phyloP scores from a whole-genome alignment of 2,888 invertebrate species.

The Myathropa florea region DNA sequence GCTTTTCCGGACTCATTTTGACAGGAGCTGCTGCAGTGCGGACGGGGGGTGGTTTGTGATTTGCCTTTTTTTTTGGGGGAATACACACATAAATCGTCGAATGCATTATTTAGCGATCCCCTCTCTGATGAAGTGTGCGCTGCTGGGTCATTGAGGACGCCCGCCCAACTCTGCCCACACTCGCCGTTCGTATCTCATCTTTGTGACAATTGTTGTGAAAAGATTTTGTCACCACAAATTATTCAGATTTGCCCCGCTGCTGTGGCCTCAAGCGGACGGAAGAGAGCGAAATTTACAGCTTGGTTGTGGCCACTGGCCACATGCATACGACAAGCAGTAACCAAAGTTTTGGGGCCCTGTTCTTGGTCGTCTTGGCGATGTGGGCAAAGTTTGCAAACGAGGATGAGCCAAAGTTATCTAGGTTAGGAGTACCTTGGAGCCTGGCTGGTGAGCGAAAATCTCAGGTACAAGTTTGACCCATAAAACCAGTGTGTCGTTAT shows the following conservation, averaged over 20 bases:
- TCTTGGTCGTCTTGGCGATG: neutral
- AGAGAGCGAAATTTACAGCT: neutral
- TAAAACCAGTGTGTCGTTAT: constrained; percentile 61
- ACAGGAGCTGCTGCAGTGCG: constrained; percentile 1
- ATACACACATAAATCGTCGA: constrained; percentile 58
- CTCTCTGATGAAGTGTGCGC: constrained; percentile 27
- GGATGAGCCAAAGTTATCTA: constrained; percentile 27
- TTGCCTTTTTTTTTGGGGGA: constrained; percentile 11
- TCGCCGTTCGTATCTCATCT: neutral
- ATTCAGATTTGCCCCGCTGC: constrained; percentile 43
- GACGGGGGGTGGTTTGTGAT: neutral
- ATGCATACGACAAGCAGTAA: neutral
- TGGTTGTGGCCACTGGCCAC: neutral
- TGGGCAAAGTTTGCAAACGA: constrained; percentile 38
- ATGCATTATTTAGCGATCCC: constrained; percentile 54
- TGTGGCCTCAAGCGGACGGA: neutral
- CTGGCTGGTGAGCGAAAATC: constrained; percentile 1
- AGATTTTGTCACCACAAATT: constrained; percentile 62
- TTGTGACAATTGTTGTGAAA: constrained; percentile 34
- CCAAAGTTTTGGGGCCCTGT: neutral
- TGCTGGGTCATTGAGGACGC: constrained; percentile 28
- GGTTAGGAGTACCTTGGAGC: constrained; percentile 41
- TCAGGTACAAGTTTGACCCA: constrained; percentile 65
- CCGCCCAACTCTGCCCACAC: neutral
- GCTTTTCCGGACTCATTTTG: neutral